Percentiles rank a stretch among this genome's conserved stretches.
These are phyloP conservation scores for Coturnix japonica DNA, from an alignment of 2,113 vertebrate genomes.

Conservation along the genomic window DNA sequence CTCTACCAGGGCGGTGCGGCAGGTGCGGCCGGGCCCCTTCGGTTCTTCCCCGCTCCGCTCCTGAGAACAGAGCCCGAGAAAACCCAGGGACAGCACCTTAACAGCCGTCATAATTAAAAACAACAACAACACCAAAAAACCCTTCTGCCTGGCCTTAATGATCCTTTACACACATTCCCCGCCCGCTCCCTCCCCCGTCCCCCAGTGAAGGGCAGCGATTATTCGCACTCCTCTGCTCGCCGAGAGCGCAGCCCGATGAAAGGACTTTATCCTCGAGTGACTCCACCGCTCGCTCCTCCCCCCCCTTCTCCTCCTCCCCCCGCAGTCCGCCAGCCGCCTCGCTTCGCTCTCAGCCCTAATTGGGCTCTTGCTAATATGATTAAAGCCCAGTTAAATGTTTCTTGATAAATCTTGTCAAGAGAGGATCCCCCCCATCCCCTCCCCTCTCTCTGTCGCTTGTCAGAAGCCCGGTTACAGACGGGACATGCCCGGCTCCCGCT, in stretches of 20 bases:
- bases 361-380: slow-evolving; percentile 78
- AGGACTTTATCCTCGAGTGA: slow-evolving; percentile 80
- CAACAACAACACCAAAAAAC: slow-evolving; percentile 31
- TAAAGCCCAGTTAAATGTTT: slow-evolving; percentile 77
- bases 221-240: slow-evolving; percentile 45
- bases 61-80: neutral
- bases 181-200: slow-evolving; percentile 43
- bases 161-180: slow-evolving; percentile 59
- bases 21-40: slow-evolving; percentile 21
- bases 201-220: slow-evolving; percentile 54
- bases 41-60: neutral
- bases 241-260: slow-evolving; percentile 68
- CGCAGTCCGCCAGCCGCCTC: slow-evolving; percentile 33
- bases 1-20: neutral
- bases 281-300: slow-evolving; percentile 62
- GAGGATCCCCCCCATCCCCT: slow-evolving; percentile 48
- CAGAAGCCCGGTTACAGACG: slow-evolving; percentile 61
- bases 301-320: slow-evolving; percentile 7
- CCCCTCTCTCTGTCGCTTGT: slow-evolving; percentile 38
- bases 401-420: slow-evolving; percentile 68
- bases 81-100: slow-evolving; percentile 10
- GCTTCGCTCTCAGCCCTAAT: slow-evolving; percentile 70
- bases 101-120: slow-evolving; percentile 54
- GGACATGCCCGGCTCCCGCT: slow-evolving; percentile 65
- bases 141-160: slow-evolving; percentile 65